Conservation (phyloP, 2,113 vertebrate species). For the Poeciliopsis turrubarensis region DNA sequence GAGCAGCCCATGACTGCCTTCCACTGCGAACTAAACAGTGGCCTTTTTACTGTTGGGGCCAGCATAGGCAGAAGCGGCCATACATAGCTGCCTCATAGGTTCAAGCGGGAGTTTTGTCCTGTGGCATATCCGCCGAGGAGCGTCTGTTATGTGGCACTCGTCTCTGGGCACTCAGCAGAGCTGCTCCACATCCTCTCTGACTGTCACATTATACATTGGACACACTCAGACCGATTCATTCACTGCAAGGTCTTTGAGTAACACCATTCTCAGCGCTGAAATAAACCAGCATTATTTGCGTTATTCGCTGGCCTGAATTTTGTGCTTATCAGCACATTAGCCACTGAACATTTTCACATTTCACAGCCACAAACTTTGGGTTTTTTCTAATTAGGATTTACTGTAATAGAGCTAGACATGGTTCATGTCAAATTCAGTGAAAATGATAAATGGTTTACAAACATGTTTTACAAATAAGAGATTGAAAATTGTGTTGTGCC, state of each 20-base stretch:
- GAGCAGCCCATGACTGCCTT: conserved; percentile 75
- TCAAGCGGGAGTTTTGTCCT: conserved; percentile 60
- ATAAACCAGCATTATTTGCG: conserved; percentile 46
- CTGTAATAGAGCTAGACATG: not conserved
- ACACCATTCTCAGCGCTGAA: conserved; percentile 48
- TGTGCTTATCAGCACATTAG: not conserved
- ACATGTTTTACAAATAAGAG: not conserved
- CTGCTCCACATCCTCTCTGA: conserved; percentile 61
- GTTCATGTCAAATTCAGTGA: not conserved
- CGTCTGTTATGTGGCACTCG: conserved; percentile 60
- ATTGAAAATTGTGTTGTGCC: not conserved
- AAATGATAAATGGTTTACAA: not conserved
- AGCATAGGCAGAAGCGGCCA: conserved; percentile 65
- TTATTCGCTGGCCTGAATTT: conserved; percentile 8
- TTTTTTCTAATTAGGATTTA: not conserved
- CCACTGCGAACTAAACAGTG: conserved; percentile 78
- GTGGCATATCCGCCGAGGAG: conserved; percentile 62
- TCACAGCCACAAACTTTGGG: not conserved
- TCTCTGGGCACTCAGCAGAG: conserved; percentile 55
- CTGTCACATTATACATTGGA: conserved; percentile 63
- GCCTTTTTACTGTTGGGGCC: conserved; percentile 72
- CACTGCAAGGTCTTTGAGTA: conserved; percentile 35
- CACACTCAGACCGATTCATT: conserved; percentile 63
- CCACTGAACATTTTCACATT: too few relatives aligned
- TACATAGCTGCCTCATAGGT: conserved; percentile 65